Conservation (phyloP, 2,888 invertebrate genomes). For the Coleophora deauratella region DNA sequence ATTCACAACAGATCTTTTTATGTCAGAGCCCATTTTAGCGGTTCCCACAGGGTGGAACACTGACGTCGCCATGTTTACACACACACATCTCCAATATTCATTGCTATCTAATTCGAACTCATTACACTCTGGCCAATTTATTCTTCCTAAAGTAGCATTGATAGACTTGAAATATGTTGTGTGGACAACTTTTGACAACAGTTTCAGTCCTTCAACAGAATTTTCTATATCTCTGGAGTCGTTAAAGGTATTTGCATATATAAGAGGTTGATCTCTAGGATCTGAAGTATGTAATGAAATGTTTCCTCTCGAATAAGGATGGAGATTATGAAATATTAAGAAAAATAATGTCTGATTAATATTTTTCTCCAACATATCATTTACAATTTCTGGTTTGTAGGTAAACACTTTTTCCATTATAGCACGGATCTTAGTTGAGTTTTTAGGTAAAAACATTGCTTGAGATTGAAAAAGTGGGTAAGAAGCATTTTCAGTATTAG, state of each 20-base stretch:
- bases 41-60: not conserved
- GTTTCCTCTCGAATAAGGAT: conserved; percentile 65
- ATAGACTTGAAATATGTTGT: conserved; percentile 42
- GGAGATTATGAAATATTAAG: conserved; percentile 22
- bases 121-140: not conserved
- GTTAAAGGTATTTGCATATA: conserved; percentile 73
- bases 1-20: conserved; percentile 71
- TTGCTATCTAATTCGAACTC: not conserved
- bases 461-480: conserved; percentile 34
- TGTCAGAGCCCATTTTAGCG: conserved; percentile 41
- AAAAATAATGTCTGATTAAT: not conserved
- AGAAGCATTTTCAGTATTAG: conserved; percentile 53
- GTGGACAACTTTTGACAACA: conserved; percentile 28
- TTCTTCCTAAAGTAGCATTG: not conserved
- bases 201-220: conserved; percentile 14
- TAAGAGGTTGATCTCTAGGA: conserved; percentile 69
- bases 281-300: conserved; percentile 66
- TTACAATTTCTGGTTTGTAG: not conserved
- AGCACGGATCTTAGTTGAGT: not conserved
- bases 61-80: not conserved
- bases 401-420: not conserved
- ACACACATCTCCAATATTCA: not conserved
- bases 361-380: not conserved
- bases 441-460: not conserved
- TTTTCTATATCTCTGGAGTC: conserved; percentile 59